Evolutionary conservation across 2,888 invertebrate species (phyloP), one percentile per base, ranked within the genome.

Genomic region (Uloborus plumipes): DNA sequence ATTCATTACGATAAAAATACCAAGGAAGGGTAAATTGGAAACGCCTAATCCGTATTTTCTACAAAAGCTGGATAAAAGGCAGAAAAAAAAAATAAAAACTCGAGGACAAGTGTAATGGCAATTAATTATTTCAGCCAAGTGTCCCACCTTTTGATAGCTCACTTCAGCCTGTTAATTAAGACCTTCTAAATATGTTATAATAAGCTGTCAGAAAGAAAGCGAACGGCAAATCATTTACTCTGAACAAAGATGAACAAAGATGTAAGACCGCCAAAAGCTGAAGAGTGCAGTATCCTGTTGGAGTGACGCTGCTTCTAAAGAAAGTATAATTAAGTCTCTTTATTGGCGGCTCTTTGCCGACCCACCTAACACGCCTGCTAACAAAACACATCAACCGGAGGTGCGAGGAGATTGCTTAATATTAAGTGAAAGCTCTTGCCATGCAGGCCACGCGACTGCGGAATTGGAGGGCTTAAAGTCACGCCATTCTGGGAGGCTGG

Each of bases 161-260:
- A 67, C 26, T 18, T 26, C 7, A 20, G 55, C 31, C 47, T 50
- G 55, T 67, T 79, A 66, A 72, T 79, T 66, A 79, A 79, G 58
- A 64, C 65, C 64, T 39, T 39, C 72, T 79, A 67, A 72, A 79
- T 79, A 66, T 67, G 72, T 79, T 78, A 73, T 79, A 79, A 79
- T 79, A 73, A 59, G 79, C 66, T 79, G 79, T 79, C 79, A 79
- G 51, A 79, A 67, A 61, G 59, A 47, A 26, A 55, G 50, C n/a
- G 47, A 53, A 15, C 50, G 31, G 22, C 59, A 64, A 64, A 53
- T 78, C 78, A 72, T 65, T 79, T 79, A 66, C 66, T 72, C 47
- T 20, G 58, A 70, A 79, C 67, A 66, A 79, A 79, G 79, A 79
- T 73, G 73, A 70, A 79, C 67, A 66, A 79, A 79, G 79, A 79